Percentiles rank a stretch among this genome's conserved stretches.
Evolutionary conservation across 1,140 invertebrate genomes (phyloP).

Genomic region (Protaetia brevitarsis): DNA sequence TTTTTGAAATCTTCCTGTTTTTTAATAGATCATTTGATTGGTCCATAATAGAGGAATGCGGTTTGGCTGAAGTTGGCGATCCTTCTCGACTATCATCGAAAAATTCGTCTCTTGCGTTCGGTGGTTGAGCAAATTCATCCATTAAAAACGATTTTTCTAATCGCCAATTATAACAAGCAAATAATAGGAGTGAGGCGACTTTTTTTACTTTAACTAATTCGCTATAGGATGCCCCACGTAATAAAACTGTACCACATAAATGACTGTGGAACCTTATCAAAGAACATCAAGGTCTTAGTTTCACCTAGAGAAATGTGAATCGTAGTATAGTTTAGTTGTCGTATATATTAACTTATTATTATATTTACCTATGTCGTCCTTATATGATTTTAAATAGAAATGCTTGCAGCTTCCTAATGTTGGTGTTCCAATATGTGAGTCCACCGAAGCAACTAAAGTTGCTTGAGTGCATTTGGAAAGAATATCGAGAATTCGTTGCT

Average conservation of each 20-base stretch:
- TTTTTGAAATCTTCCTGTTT: not conserved
- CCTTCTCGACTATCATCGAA: conserved; percentile 43
- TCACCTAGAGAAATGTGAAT: conserved; percentile 50
- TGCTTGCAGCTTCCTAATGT: conserved; percentile 81
- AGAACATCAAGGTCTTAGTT: conserved; percentile 86
- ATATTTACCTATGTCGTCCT: conserved; percentile 53
- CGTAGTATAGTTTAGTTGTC: not conserved
- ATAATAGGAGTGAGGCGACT: conserved; percentile 77
- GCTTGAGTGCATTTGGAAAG: conserved; percentile 80
- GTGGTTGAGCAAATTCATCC: conserved; percentile 57
- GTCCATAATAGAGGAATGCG: not conserved
- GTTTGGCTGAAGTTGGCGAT: conserved; percentile 36
- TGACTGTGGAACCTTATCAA: conserved; percentile 85
- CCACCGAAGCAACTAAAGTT: conserved; percentile 85
- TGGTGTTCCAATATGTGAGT: conserved; percentile 79
- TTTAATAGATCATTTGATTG: not conserved
- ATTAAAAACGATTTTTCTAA: conserved; percentile 88
- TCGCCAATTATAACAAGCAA: conserved; percentile 87
- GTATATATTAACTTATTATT: not conserved
- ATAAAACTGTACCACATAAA: conserved; percentile 83
- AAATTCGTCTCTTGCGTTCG: conserved; percentile 47
- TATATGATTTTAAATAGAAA: conserved; percentile 73
- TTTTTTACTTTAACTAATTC: conserved; percentile 82
- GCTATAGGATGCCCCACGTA: conserved; percentile 71
- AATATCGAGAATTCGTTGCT: conserved; percentile 78